Base-by-base conservation (phyloP, 2,113 vertebrate species). In the Notarius lentiginosus region DNA sequence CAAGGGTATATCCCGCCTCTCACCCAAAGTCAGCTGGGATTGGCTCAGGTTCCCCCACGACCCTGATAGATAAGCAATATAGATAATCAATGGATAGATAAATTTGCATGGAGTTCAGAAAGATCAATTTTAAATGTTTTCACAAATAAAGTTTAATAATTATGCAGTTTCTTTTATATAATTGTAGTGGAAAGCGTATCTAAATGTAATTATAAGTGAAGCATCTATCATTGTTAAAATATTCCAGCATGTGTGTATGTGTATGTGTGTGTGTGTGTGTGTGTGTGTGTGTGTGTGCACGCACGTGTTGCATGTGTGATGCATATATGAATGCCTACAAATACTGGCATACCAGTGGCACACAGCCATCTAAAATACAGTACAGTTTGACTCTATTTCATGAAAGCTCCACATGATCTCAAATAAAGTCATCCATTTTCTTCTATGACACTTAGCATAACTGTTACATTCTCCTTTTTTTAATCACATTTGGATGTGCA, bases 401-500 rank as follows among this genome's bases (percentile, higher is more conserved):
- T 65, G 5, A 76, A 83, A 83, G 80, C 18, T 58, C 66, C 47
- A 83, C 7, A 65, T 58, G 30, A 58, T 77, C 61, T 53, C 11
- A 82, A 87, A 87, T 15, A 75, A 34, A 65, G 41, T 12, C 75
- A 63, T 86, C 17, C 34, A 61, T 61, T 83, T 76, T 65, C 68
- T 87, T 76, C n/a, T 47, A 56, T 22, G 60, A n/a, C n/a, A 75
- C 86, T 61, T 87, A 72, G 65, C 82, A 84, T 72, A 84, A 30
- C 79, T 82, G 68, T 53, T 82, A 76, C 47, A 84, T 80, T 87
- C 55, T 58, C 79, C 61, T 27, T 0, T 49, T 73, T 61, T 72
- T 68, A 79, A 41, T 89, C n/a, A 49, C 53, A 22, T 76, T 76
- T 87, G 65, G 72, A 83, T 87, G 75, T 85, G 83, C 79, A 79